These are phyloP conservation scores for Drosophila mauritiana DNA, from an alignment of 1,140 invertebrate species.

Conservation along the genomic window DNA sequence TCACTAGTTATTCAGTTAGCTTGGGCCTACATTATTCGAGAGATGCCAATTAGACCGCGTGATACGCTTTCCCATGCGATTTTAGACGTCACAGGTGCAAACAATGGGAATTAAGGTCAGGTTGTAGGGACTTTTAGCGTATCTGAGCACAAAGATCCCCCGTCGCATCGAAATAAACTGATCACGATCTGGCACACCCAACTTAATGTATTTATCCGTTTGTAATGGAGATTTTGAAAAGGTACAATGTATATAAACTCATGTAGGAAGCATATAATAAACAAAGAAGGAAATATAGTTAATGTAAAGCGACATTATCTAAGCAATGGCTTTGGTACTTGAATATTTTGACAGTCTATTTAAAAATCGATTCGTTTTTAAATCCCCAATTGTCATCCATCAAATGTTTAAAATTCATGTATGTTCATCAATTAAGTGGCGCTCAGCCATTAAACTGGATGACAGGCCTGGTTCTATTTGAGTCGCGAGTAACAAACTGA, in stretches of 20 bases:
- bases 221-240: neutral
- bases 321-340: neutral
- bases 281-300: neutral
- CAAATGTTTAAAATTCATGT: constrained; percentile 7
- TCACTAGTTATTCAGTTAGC: too few relatives aligned
- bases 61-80: constrained; percentile 1
- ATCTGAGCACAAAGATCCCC: neutral
- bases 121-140: constrained; percentile 1
- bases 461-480: constrained; percentile 1
- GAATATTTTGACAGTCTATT: neutral
- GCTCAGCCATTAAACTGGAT: constrained; percentile 7
- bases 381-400: constrained; percentile 1
- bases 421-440: constrained; percentile 16
- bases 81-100: constrained; percentile 3
- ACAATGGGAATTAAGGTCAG: constrained; percentile 18
- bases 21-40: neutral
- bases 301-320: neutral
- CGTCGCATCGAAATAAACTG: neutral
- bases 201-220: neutral
- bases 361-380: constrained; percentile 1
- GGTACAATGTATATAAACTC: neutral
- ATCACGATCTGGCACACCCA: constrained; percentile 4
- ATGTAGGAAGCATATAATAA: too few relatives aligned
- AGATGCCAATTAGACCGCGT: constrained; percentile 10
- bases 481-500: constrained; percentile 5